phyloP scores from a whole-genome alignment of 2,113 vertebrate species.

The Petromus typicus region DNA sequence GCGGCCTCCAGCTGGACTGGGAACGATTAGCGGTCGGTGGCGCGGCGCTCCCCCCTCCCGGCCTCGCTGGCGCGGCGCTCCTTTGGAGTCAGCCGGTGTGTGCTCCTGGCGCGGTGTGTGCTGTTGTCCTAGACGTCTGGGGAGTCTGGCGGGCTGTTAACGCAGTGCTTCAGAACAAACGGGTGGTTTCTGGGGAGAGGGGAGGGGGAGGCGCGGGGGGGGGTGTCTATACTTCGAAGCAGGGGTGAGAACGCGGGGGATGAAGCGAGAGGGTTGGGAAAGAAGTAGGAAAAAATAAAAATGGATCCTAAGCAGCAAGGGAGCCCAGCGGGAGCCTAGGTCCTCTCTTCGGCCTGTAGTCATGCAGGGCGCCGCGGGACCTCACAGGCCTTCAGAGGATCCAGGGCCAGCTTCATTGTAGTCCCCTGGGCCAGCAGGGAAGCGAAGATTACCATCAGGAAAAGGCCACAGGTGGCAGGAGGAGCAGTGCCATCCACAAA shows the following conservation, averaged over 20 bases:
- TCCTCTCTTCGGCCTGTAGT: not conserved
- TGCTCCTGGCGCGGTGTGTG: not conserved
- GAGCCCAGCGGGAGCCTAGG: not conserved
- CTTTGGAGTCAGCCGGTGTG: constrained; percentile 9
- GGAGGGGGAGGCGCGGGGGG: no score
- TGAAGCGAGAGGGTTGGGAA: not conserved
- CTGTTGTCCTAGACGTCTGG: constrained; percentile 35
- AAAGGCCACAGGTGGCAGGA: not conserved
- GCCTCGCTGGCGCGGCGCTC: not conserved
- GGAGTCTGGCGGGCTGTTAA: not conserved
- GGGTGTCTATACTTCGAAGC: not conserved
- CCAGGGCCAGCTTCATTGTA: not conserved
- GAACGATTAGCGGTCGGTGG: constrained; percentile 52
- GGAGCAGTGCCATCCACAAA: not conserved
- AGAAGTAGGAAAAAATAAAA: not conserved
- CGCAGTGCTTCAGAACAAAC: not conserved
- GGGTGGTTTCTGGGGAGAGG: not conserved
- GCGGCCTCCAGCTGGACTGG: constrained; percentile 57
- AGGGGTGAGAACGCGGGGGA: not conserved
- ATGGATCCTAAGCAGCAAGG: not conserved
- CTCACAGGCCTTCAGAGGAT: not conserved
- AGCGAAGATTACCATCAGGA: not conserved
- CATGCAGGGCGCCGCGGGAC: not conserved
- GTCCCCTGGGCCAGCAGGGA: not conserved
- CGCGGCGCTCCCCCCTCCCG: not conserved